These are phyloP conservation scores for Scolanthus callimorphus DNA, from an alignment of 92 coral and sea anemone genomes.

Conservation along the genomic window DNA sequence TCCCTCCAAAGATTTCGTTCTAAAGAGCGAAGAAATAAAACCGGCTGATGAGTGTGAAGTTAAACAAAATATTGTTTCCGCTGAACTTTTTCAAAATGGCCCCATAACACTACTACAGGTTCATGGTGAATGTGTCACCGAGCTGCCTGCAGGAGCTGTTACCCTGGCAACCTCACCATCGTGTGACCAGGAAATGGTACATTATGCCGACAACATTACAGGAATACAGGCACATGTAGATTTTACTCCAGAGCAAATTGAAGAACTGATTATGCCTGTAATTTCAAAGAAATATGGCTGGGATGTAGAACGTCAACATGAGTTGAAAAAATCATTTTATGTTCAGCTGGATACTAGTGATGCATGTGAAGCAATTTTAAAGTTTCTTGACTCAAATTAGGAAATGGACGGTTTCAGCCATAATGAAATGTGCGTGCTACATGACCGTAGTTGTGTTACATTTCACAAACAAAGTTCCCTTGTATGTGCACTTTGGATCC, in stretches of 20 bases:
- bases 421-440: no score
- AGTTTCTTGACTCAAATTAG: no score
- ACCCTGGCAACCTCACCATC: conserved; percentile 58
- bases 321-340: conserved; percentile 41
- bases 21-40: conserved; percentile 50
- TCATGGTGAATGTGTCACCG: conserved; percentile 70
- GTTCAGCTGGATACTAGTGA: conserved; percentile 35
- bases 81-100: conserved; percentile 33
- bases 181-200: conserved; percentile 71
- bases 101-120: conserved; percentile 49
- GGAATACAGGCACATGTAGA: conserved; percentile 82
- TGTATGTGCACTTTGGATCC: no score
- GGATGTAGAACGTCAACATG: conserved; percentile 34
- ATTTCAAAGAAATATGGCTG: conserved; percentile 21
- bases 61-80: conserved; percentile 6
- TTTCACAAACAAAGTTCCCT: no score
- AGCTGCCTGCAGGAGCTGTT: conserved; percentile 56
- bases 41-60: conserved; percentile 24
- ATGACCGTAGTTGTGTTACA: no score
- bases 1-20: conserved; percentile 60
- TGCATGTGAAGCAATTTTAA: no score
- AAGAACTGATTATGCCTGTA: conserved; percentile 48
- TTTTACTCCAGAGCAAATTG: conserved; percentile 37
- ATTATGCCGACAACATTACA: conserved; percentile 49
- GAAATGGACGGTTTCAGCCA: no score